Evolutionary conservation across 2,888 invertebrate species (phyloP).

Genomic region (Pyrocoelia pectoralis): DNA sequence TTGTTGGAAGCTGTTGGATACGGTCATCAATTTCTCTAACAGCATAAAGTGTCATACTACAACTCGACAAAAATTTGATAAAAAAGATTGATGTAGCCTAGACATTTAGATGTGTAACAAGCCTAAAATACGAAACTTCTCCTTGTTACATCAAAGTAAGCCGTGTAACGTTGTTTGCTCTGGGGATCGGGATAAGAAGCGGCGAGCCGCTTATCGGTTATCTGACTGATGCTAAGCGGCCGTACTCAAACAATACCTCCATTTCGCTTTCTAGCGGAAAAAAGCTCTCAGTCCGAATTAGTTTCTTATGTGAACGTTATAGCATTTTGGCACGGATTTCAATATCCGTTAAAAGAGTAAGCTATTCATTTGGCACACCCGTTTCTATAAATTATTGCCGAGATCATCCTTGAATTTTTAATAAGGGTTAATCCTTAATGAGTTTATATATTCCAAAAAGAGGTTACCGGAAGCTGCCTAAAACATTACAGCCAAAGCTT

Average conservation of each 20-base stretch:
- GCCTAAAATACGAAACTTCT: constrained; percentile 17
- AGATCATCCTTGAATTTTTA: constrained; percentile 32
- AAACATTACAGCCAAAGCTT: constrained; percentile 4
- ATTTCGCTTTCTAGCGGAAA: constrained; percentile 31
- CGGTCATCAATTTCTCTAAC: constrained; percentile 29
- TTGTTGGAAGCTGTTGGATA: constrained; percentile 24
- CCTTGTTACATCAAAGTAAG: constrained; percentile 34
- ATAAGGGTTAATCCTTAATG: constrained; percentile 31
- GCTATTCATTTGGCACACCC: constrained; percentile 35
- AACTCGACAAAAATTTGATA: constrained; percentile 31
- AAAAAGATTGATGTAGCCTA: constrained; percentile 26
- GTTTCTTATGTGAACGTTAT: constrained; percentile 32
- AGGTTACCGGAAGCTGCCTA: constrained; percentile 5
- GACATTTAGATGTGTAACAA: constrained; percentile 20
- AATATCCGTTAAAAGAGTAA: constrained; percentile 32
- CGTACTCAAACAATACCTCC: constrained; percentile 33
- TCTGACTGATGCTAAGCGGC: constrained; percentile 35
- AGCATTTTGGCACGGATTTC: constrained; percentile 35
- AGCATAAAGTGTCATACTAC: constrained; percentile 23
- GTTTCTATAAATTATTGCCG: constrained; percentile 34
- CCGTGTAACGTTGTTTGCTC: constrained; percentile 33
- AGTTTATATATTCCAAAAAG: constrained; percentile 29
- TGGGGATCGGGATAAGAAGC: constrained; percentile 30
- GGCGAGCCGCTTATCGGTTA: constrained; percentile 34
- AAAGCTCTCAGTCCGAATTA: constrained; percentile 29